These are phyloP conservation scores for Leptonema lineaticorne DNA, from an alignment of 1,140 invertebrate genomes.

Conservation along the genomic window DNA sequence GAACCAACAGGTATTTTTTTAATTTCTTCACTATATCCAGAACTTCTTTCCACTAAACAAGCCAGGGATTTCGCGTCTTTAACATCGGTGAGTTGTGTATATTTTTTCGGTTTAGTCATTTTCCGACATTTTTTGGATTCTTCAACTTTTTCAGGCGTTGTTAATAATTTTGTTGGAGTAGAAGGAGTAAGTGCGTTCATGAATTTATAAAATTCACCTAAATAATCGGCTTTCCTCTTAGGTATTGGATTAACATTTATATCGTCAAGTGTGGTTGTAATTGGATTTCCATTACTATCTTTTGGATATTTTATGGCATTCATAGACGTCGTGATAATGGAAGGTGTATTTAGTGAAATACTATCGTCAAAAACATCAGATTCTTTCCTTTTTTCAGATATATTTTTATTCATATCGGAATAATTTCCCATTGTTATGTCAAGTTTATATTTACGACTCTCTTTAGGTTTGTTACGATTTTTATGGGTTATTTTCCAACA, in stretches of 20 bases:
- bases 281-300: background rate
- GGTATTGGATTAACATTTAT: background rate
- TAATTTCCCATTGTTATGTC: no score
- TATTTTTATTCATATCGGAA: no score
- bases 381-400: background rate
- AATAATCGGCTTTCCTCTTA: conserved; percentile 20
- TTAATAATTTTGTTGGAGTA: background rate
- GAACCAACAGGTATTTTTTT: no score
- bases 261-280: background rate
- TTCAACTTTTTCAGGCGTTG: background rate
- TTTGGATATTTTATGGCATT: conserved; percentile 37
- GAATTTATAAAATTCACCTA: conserved; percentile 36
- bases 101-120: conserved; percentile 17
- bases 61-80: background rate
- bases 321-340: conserved; percentile 18
- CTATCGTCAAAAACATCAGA: background rate
- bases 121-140: conserved; percentile 5
- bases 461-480: background rate
- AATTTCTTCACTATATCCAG: background rate
- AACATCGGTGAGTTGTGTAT: background rate
- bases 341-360: background rate
- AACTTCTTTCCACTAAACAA: background rate
- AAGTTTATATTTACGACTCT: background rate
- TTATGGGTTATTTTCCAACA: background rate
- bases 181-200: conserved; percentile 12